These are phyloP conservation scores for Tortricodes alternella DNA, from an alignment of 2,888 invertebrate genomes.

Conservation along the genomic window DNA sequence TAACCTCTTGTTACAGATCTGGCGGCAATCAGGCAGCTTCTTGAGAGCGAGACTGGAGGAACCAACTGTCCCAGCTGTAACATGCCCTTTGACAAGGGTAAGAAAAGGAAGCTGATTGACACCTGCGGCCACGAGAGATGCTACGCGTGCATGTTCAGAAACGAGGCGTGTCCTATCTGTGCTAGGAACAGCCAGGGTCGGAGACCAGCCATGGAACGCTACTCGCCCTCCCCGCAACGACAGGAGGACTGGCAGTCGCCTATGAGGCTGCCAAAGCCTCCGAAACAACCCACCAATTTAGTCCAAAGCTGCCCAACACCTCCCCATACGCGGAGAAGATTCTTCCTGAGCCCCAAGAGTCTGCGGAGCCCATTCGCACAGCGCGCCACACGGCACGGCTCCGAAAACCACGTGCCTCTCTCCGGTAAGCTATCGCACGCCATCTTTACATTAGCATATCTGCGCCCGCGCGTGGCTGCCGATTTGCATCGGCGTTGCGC, in stretches of 20 bases:
- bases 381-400: conserved; percentile 72
- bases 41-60: conserved; percentile 88
- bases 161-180: conserved; percentile 95
- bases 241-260: conserved; percentile 78
- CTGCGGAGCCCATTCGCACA: conserved; percentile 89
- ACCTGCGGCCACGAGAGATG: conserved; percentile 97
- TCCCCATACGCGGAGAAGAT: conserved; percentile 88
- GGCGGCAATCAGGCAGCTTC: conserved; percentile 90
- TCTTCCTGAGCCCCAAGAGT: conserved; percentile 92
- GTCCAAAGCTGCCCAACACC: conserved; percentile 92
- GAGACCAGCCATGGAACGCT: conserved; percentile 72
- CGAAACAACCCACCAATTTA: conserved; percentile 79
- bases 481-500: conserved; percentile 62
- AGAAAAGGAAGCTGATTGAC: conserved; percentile 96
- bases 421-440: conserved; percentile 83
- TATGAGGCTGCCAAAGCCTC: conserved; percentile 83
- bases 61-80: conserved; percentile 92
- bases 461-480: conserved; percentile 51
- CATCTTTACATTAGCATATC: conserved; percentile 50
- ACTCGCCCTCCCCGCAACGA: conserved; percentile 73
- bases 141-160: conserved; percentile 96
- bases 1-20: conserved; percentile 85
- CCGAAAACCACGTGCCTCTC: conserved; percentile 85
- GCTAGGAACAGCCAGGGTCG: conserved; percentile 68
- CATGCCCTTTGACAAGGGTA: conserved; percentile 98